Evolutionary conservation across 2,888 invertebrate species (phyloP).

Genomic region (Acleris laterana): DNA sequence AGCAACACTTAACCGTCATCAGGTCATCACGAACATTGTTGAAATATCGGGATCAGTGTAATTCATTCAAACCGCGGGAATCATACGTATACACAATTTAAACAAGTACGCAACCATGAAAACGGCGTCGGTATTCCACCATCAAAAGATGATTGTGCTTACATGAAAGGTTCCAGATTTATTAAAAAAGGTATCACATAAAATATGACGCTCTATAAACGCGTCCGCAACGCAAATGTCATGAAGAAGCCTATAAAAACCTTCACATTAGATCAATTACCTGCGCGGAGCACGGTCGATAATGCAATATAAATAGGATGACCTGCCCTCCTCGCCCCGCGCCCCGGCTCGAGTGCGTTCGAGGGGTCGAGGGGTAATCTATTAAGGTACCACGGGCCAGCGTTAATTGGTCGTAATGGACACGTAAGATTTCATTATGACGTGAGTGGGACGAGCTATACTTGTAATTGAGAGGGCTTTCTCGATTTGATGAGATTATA

Average conservation of each 20-base stretch:
- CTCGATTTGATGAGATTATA: too few relatives aligned
- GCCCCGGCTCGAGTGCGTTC: not conserved
- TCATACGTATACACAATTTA: too few relatives aligned
- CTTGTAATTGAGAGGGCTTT: too few relatives aligned
- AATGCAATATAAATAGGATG: conserved; percentile 21
- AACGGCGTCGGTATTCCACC: too few relatives aligned
- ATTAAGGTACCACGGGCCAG: conserved; percentile 1
- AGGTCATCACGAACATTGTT: too few relatives aligned
- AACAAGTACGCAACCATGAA: too few relatives aligned
- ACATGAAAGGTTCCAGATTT: too few relatives aligned
- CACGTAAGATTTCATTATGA: conserved; percentile 5
- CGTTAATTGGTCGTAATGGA: conserved; percentile 3
- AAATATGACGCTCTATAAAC: not conserved
- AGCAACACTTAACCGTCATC: too few relatives aligned
- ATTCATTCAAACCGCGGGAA: too few relatives aligned
- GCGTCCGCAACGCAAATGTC: not conserved
- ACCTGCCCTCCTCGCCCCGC: not conserved
- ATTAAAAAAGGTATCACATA: not conserved
- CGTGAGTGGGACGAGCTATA: not conserved
- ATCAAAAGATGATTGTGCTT: too few relatives aligned
- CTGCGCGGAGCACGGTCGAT: conserved; percentile 1
- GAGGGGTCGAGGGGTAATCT: not conserved
- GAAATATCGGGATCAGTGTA: too few relatives aligned
- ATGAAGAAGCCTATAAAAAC: conserved; percentile 16
- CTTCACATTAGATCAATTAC: conserved; percentile 5